A percentile compares a stretch with the other conserved stretches of the same genome.
These are phyloP conservation scores for Choristoneura rosaceana DNA, from an alignment of 2,888 invertebrate genomes.

Conservation along the genomic window DNA sequence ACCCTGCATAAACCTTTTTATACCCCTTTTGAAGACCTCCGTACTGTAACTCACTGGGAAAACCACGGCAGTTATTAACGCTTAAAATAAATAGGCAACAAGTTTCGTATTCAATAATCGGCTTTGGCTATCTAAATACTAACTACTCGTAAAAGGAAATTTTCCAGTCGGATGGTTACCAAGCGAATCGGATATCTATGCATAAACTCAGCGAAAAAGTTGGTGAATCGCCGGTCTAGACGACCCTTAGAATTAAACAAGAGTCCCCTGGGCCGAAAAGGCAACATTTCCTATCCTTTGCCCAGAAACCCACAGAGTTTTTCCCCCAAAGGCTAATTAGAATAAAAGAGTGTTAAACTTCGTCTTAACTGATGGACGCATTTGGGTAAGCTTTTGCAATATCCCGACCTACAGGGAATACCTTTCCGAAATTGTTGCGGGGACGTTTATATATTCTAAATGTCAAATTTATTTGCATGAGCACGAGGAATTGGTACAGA, in stretches of 20 bases:
- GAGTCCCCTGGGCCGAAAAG: constrained; percentile 57
- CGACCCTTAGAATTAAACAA: constrained; percentile 64
- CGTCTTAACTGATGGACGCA: constrained; percentile 65
- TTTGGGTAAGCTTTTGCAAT: constrained; percentile 60
- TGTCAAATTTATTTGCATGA: constrained; percentile 32
- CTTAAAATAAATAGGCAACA: background rate
- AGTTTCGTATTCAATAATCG: background rate
- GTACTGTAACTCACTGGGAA: too few relatives aligned
- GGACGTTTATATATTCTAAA: constrained; percentile 29
- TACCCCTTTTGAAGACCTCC: too few relatives aligned
- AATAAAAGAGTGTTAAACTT: constrained; percentile 81
- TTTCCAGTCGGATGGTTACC: constrained; percentile 8
- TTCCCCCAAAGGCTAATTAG: constrained; percentile 72
- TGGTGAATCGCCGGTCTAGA: constrained; percentile 45
- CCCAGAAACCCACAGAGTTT: constrained; percentile 61
- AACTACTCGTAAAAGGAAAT: constrained; percentile 13
- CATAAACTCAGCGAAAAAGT: constrained; percentile 27
- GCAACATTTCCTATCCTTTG: constrained; percentile 58
- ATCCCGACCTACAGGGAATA: constrained; percentile 49
- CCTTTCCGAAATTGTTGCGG: constrained; percentile 48
- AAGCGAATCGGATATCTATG: constrained; percentile 23
- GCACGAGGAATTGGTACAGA: constrained; percentile 23
- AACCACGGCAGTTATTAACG: too few relatives aligned
- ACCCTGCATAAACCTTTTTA: too few relatives aligned
- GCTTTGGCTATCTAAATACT: background rate